Base-by-base conservation (phyloP, 1,140 invertebrate genomes). In the Steinernema feltiae region DNA sequence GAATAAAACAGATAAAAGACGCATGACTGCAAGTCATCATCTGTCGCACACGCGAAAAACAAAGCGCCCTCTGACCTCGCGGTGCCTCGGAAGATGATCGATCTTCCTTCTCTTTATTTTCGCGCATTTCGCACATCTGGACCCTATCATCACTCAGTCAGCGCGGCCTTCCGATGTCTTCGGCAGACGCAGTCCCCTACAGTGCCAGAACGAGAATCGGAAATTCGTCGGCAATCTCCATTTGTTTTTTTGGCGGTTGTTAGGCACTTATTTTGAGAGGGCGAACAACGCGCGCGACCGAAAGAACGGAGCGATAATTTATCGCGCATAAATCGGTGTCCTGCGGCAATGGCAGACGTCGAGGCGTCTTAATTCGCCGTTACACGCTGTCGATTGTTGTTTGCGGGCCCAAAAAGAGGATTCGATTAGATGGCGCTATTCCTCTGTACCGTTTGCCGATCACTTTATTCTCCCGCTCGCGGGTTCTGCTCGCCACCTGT, bases 81-180 rank as follows among this genome's bases (percentile, higher is more conserved):
- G 7, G 12, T 18, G 53, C 53, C 15, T 15, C 53, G n/a, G n/a
- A n/a, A 63, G 53, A 63, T 63, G 53, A 63, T 63, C 24, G 53
- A 63, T 63, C 53, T 63, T 18, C 35, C 18, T n/a, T 7, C 41
- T 46, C 41, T 27, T 63, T 63, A 12, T 63, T 63, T 63, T 63
- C 53, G 53, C 53, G 53, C 53, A 63, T 63, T 41, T 63, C 53
- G 53, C 53, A 12, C 53, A 63, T 63, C 53, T 63, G 53, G 53
- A 63, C 12, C 53, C 53, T 63, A 63, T 63, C 53, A 63, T 18
- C 35, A 41, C 35, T 18, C 35, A 41, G 18, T 18, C 35, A 18
- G 7, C 35, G 35, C 35, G 7, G 18, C 7, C 35, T 7, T 41
- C 35, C 35, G 35, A 18, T 18, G 53, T 3, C 15, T 3, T 21